Percentiles rank a stretch among this genome's conserved stretches.
Evolutionary conservation across 1,140 invertebrate genomes (phyloP).

Genomic region (Drosophila kanapiae): DNA sequence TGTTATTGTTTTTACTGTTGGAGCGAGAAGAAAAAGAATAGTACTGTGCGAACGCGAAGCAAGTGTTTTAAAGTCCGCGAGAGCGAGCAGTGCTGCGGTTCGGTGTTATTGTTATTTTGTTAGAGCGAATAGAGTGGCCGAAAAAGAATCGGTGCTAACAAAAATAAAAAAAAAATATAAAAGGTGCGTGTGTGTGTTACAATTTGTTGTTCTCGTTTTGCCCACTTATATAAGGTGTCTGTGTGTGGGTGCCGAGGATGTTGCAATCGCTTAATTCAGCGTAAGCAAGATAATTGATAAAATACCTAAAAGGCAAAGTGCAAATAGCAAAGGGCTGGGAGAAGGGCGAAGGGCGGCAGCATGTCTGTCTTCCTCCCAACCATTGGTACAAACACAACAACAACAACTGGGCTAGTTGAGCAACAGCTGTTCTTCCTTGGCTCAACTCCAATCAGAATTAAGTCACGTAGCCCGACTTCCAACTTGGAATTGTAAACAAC

Average conservation of each 20-base stretch:
- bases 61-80: conserved; percentile 16
- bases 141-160: conserved; percentile 70
- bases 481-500: conserved; percentile 29
- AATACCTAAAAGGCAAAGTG: not conserved
- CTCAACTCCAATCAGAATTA: conserved; percentile 59
- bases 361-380: not conserved
- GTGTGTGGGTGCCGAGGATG: conserved; percentile 18
- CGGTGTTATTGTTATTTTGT: conserved; percentile 29
- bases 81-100: not conserved
- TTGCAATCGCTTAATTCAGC: conserved; percentile 19
- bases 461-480: conserved; percentile 30
- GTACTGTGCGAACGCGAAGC: conserved; percentile 3
- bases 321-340: not conserved
- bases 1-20: conserved; percentile 10
- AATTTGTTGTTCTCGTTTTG: conserved; percentile 60
- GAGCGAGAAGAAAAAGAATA: not conserved
- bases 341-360: not conserved
- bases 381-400: conserved; percentile 17
- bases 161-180: conserved; percentile 67
- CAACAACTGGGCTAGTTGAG: conserved; percentile 20
- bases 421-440: conserved; percentile 68
- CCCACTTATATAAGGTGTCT: conserved; percentile 65
- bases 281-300: conserved; percentile 30
- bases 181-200: conserved; percentile 60
- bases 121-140: conserved; percentile 30